Evolutionary conservation across 1,140 invertebrate genomes (phyloP).

Genomic region (Octopus bimaculoides): DNA sequence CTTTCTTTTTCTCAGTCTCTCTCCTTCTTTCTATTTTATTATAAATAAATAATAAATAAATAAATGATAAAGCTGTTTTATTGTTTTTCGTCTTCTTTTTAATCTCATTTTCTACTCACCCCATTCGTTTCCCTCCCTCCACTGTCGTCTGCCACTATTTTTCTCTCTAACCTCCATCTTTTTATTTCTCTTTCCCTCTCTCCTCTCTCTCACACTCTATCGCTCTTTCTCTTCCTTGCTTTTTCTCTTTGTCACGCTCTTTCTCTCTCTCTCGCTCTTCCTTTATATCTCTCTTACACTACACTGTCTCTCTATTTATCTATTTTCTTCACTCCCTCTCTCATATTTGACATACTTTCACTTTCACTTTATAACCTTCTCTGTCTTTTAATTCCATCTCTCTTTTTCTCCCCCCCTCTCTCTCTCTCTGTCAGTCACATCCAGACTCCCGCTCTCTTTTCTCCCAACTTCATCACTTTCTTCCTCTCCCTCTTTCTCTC

Average conservation of each 20-base stretch:
- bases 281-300: neutral
- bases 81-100: neutral
- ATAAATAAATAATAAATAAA: too few relatives aligned
- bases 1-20: too few relatives aligned
- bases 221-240: neutral
- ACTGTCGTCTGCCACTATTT: neutral
- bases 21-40: too few relatives aligned
- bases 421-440: neutral
- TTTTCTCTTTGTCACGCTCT: neutral
- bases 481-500: neutral
- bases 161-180: neutral
- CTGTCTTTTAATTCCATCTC: neutral
- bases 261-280: neutral
- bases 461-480: neutral
- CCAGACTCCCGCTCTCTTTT: neutral
- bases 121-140: neutral
- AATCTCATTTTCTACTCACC: neutral
- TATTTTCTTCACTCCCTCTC: conserved; percentile 17
- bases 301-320: conserved; percentile 10
- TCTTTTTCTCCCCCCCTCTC: neutral
- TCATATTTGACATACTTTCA: neutral
- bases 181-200: neutral
- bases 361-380: neutral
- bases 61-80: too few relatives aligned
- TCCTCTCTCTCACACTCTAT: neutral